Percentiles rank a stretch among this genome's conserved stretches.
Conservation (phyloP, 2,888 invertebrate species). For the Esperia sulphurella region DNA sequence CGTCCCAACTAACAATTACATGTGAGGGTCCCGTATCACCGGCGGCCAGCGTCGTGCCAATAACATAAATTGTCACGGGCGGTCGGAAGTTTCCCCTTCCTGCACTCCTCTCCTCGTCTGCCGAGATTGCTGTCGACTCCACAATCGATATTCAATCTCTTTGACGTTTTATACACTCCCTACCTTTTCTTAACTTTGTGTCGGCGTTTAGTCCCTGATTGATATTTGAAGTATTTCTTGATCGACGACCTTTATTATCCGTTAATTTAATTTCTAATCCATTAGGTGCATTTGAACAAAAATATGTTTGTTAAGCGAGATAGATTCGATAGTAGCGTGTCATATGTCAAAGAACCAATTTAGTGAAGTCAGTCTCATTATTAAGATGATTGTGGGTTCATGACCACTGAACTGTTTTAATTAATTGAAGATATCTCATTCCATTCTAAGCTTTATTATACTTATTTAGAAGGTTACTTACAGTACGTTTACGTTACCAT, state of each 20-base stretch:
- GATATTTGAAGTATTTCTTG: constrained; percentile 46
- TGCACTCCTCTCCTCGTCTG: constrained; percentile 18
- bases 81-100: constrained; percentile 49
- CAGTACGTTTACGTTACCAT: background rate
- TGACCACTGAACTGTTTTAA: constrained; percentile 2
- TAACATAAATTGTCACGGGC: constrained; percentile 76
- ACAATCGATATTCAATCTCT: constrained; percentile 79
- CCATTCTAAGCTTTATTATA: too few species aligned
- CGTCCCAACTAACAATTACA: constrained; percentile 75
- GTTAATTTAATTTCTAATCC: constrained; percentile 19
- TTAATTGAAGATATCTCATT: background rate
- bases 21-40: constrained; percentile 68
- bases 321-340: background rate
- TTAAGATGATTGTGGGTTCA: constrained; percentile 1
- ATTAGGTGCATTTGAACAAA: background rate
- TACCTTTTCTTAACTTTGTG: constrained; percentile 67
- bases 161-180: constrained; percentile 71
- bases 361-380: too few species aligned
- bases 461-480: background rate
- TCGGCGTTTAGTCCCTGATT: constrained; percentile 66
- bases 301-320: background rate
- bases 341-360: too few species aligned
- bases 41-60: constrained; percentile 63
- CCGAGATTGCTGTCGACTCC: constrained; percentile 68
- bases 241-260: constrained; percentile 43